Evolutionary conservation across 2,797 vertebrate species (phyloP).

Genomic region (Taenioides sp.): DNA sequence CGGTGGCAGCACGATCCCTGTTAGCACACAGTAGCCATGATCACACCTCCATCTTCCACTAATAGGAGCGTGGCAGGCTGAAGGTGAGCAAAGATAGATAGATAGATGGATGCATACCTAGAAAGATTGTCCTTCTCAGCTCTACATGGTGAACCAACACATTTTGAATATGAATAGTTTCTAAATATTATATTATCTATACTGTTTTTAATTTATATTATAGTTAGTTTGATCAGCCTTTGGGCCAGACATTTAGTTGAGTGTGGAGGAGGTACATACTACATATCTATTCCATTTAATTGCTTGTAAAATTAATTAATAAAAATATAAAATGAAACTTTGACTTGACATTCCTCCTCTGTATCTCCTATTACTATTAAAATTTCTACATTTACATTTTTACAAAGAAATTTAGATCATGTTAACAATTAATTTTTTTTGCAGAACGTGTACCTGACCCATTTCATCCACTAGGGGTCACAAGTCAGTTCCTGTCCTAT

Average conservation of each 20-base stretch:
- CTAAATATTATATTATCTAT: no score
- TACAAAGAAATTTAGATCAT: not conserved
- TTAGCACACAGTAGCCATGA: conserved; percentile 91
- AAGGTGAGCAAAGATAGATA: conserved; percentile 42
- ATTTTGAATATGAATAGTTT: not conserved
- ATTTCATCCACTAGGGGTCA: not conserved
- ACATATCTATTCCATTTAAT: not conserved
- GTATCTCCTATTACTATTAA: not conserved
- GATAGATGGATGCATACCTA: conserved; percentile 39
- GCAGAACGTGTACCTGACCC: not conserved
- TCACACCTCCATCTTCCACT: conserved; percentile 90
- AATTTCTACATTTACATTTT: not conserved
- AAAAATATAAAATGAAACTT: not conserved
- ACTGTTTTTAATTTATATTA: no score
- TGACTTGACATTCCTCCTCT: not conserved
- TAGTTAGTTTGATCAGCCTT: no score
- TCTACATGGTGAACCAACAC: not conserved
- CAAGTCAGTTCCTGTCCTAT: not conserved
- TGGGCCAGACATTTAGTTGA: no score
- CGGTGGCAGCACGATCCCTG: conserved; percentile 79
- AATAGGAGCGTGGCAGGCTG: conserved; percentile 76
- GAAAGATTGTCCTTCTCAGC: conserved; percentile 21
- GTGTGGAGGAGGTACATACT: not conserved
- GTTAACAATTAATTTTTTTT: not conserved
- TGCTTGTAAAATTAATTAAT: not conserved